phyloP scores from a whole-genome alignment of 2,888 invertebrate genomes.

The Antheraea assamensis region DNA sequence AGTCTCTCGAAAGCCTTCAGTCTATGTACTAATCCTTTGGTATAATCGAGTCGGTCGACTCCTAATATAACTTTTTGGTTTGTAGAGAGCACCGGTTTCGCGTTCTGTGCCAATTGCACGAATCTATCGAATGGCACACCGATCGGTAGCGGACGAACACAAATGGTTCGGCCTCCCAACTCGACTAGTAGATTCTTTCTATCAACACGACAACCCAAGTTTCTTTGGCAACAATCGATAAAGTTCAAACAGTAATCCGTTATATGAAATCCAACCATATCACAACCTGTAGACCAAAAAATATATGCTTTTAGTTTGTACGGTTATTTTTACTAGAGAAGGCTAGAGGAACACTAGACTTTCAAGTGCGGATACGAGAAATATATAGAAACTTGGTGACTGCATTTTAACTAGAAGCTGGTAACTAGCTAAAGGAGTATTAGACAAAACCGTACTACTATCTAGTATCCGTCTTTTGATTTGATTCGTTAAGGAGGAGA shows the following conservation, averaged over 20 bases:
- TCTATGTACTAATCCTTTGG: slow-evolving; percentile 92
- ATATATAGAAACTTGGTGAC: too few species aligned
- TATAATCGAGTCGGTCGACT: slow-evolving; percentile 94
- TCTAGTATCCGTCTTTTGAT: too few species aligned
- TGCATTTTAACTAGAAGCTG: too few species aligned
- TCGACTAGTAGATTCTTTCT: slow-evolving; percentile 93
- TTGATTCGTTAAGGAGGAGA: too few species aligned
- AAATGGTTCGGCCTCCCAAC: slow-evolving; percentile 92
- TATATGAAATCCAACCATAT: slow-evolving; percentile 96
- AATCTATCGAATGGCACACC: slow-evolving; percentile 95
- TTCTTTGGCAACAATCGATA: slow-evolving; percentile 94
- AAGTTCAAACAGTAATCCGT: slow-evolving; percentile 95
- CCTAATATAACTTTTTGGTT: slow-evolving; percentile 92
- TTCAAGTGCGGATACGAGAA: too few species aligned
- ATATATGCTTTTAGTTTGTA: neutral
- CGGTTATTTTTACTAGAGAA: too few species aligned
- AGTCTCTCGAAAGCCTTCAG: slow-evolving; percentile 91
- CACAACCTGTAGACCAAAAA: slow-evolving; percentile 84
- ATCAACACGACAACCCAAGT: slow-evolving; percentile 93
- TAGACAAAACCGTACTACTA: too few species aligned
- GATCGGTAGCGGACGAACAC: slow-evolving; percentile 92
- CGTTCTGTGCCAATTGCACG: slow-evolving; percentile 88
- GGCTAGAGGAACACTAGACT: too few species aligned
- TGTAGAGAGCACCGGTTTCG: slow-evolving; percentile 85
- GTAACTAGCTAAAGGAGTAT: too few species aligned